phyloP scores from a whole-genome alignment of 1,140 invertebrate species.

The Apis laboriosa region DNA sequence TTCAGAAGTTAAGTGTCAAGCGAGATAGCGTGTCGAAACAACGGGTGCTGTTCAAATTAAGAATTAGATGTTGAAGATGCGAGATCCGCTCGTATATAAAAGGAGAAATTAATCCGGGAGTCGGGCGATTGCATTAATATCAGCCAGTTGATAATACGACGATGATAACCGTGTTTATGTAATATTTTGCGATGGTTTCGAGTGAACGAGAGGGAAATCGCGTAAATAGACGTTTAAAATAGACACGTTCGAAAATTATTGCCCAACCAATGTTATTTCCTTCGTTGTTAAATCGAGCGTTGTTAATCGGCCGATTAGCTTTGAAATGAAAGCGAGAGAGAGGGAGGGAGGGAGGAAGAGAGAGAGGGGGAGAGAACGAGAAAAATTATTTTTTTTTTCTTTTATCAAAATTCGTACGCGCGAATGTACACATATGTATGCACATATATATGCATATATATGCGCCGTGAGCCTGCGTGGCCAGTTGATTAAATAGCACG shows the following conservation, averaged over 20 bases:
- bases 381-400: no score
- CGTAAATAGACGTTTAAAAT: constrained; percentile 8
- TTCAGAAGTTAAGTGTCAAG: no score
- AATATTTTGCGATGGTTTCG: constrained; percentile 6
- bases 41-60: neutral
- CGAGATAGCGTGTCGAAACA: no score
- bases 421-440: neutral
- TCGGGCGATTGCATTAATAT: neutral
- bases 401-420: neutral
- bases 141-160: neutral
- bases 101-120: neutral
- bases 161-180: constrained; percentile 11
- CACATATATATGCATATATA: neutral
- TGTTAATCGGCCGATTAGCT: neutral
- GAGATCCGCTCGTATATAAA: neutral
- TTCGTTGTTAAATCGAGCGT: no score
- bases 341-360: no score
- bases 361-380: no score
- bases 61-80: neutral
- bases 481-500: constrained; percentile 2
- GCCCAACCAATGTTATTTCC: neutral
- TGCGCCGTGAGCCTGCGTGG: neutral
- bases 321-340: neutral
- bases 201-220: neutral
- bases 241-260: neutral